Evolutionary conservation across 1,140 invertebrate genomes (phyloP).

Genomic region (Drosophila carrolli): DNA sequence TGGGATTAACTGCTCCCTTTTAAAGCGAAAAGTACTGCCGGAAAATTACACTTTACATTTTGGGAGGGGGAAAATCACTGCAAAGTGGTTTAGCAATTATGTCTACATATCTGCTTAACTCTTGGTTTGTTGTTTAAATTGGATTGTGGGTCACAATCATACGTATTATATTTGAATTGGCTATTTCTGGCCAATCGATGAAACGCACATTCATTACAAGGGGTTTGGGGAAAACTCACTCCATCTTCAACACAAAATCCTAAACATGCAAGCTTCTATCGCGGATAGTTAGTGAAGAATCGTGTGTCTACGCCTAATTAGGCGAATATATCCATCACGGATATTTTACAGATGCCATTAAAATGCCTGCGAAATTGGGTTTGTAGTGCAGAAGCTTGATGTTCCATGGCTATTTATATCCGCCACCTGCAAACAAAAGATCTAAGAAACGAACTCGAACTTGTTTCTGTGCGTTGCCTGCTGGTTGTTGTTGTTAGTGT

Average conservation of each 20-base stretch:
- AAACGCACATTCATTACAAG: constrained; percentile 43
- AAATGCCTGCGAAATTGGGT: constrained; percentile 61
- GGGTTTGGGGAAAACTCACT: constrained; percentile 5
- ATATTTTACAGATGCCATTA: constrained; percentile 49
- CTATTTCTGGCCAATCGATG: constrained; percentile 42
- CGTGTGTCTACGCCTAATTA: constrained; percentile 69
- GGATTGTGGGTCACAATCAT: constrained; percentile 52
- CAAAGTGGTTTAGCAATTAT: constrained; percentile 33
- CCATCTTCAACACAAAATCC: background rate
- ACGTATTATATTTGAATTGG: constrained; percentile 22
- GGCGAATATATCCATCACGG: constrained; percentile 63
- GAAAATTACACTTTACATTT: constrained; percentile 6
- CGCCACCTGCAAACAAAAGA: constrained; percentile 70
- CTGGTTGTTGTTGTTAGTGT: constrained; percentile 46
- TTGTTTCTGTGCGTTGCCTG: constrained; percentile 44
- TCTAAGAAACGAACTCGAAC: constrained; percentile 64
- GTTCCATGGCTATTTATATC: constrained; percentile 73
- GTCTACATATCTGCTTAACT: constrained; percentile 19
- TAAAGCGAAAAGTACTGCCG: constrained; percentile 37
- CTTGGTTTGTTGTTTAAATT: constrained; percentile 27
- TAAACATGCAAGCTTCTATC: constrained; percentile 36
- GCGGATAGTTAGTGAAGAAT: constrained; percentile 51
- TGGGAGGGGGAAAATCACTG: background rate
- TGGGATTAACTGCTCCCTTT: constrained; percentile 14
- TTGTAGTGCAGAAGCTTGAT: constrained; percentile 77